Conservation (phyloP, 2,113 vertebrate species). For the Anser brachyrhynchus region DNA sequence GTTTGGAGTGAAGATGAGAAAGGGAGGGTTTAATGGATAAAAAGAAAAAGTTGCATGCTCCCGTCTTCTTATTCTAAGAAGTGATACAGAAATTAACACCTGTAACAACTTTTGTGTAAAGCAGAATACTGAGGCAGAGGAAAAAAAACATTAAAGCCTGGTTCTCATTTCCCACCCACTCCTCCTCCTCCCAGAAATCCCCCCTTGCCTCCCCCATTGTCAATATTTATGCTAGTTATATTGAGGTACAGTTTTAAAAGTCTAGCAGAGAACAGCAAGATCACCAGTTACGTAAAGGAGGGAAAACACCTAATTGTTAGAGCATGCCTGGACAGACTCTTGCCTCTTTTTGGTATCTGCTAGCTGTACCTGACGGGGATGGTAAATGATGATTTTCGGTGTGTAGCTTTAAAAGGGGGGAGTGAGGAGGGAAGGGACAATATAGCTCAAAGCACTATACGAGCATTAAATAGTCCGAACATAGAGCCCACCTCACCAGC, state of each 20-base stretch:
- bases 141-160: background rate
- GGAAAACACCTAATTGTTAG: background rate
- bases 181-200: constrained; percentile 23
- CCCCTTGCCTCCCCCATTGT: background rate
- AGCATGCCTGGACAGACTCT: background rate
- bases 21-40: background rate
- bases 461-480: background rate
- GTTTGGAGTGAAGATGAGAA: constrained; percentile 19
- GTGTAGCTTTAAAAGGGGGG: background rate
- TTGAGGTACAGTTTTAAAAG: background rate
- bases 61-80: background rate
- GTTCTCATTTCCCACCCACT: background rate
- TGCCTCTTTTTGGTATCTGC: background rate
- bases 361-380: background rate
- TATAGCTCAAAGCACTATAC: background rate
- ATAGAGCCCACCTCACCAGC: background rate
- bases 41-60: background rate
- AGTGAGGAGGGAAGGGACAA: background rate
- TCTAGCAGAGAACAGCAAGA: background rate
- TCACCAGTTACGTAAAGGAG: background rate
- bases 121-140: background rate
- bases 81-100: background rate
- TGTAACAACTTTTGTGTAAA: background rate
- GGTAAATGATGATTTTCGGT: background rate
- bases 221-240: constrained; percentile 24